These are phyloP conservation scores for Drosophila azteca DNA, from an alignment of 1,140 invertebrate genomes.

Conservation along the genomic window DNA sequence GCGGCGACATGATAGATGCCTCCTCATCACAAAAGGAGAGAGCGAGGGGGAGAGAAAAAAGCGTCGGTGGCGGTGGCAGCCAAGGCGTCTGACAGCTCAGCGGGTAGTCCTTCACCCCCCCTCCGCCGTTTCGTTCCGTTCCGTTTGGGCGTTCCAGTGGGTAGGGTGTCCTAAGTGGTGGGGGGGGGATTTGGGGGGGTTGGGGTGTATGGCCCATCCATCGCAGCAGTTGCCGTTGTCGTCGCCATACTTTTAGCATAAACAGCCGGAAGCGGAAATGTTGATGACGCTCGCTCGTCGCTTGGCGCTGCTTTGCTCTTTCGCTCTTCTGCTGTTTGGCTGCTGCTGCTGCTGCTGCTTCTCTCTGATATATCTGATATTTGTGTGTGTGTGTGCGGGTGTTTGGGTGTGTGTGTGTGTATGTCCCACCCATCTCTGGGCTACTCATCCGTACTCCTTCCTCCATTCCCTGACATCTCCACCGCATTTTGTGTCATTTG, in stretches of 20 bases:
- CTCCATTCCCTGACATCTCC: constrained; percentile 15
- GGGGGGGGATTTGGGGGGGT: not conserved
- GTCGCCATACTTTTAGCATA: constrained; percentile 79
- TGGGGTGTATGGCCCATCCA: constrained; percentile 20
- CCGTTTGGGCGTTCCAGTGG: no score
- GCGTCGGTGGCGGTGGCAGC: constrained; percentile 28
- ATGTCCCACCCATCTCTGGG: not conserved
- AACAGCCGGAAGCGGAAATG: constrained; percentile 82
- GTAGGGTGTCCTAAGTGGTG: constrained; percentile 2
- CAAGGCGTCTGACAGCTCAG: constrained; percentile 75
- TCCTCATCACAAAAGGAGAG: constrained; percentile 12
- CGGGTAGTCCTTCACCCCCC: constrained; percentile 32
- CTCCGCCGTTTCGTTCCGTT: no score
- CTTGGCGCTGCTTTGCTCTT: constrained; percentile 3
- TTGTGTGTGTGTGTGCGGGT: constrained; percentile 20
- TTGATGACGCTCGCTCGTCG: constrained; percentile 66
- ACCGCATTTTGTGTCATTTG: constrained; percentile 71
- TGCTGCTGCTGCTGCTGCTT: not conserved
- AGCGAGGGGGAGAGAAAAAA: constrained; percentile 8
- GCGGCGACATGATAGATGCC: constrained; percentile 62
- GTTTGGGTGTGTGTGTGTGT: constrained; percentile 21
- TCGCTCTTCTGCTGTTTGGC: not conserved
- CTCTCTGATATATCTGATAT: constrained; percentile 13
- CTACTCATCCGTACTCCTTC: not conserved
- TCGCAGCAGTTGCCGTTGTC: constrained; percentile 47